phyloP scores from a whole-genome alignment of 2,113 vertebrate genomes.

The Callithrix jacchus region DNA sequence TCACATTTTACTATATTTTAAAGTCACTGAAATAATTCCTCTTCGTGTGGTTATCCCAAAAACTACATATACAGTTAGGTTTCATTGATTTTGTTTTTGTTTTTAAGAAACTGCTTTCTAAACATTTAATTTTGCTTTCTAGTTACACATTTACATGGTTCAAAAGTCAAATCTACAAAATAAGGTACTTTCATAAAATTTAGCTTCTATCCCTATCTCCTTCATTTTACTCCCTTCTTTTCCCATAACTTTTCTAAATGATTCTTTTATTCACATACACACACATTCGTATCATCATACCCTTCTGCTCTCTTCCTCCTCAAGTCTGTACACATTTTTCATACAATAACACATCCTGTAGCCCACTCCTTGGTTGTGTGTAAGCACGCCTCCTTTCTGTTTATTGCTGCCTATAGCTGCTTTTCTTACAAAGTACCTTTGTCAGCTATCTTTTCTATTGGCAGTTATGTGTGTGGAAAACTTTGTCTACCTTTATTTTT shows the following conservation, averaged over 20 bases:
- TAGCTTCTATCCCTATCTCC: background rate
- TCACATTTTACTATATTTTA: background rate
- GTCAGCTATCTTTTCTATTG: background rate
- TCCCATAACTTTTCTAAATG: background rate
- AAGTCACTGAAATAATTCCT: background rate
- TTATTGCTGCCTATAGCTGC: background rate
- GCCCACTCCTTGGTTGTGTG: background rate
- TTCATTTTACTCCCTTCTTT: background rate
- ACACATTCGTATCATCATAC: background rate
- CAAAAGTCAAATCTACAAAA: constrained; percentile 11
- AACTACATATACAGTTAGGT: background rate
- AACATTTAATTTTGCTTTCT: background rate
- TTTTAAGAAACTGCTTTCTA: background rate
- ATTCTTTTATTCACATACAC: background rate
- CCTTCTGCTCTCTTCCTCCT: background rate
- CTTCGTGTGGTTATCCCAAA: background rate
- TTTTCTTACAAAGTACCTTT: background rate
- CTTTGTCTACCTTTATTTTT: background rate
- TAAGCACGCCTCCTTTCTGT: background rate
- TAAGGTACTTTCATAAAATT: background rate
- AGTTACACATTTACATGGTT: background rate
- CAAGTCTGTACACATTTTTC: background rate
- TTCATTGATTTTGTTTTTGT: background rate
- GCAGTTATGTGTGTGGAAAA: background rate
- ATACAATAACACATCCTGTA: background rate